Percentiles rank a stretch among this genome's conserved stretches.
Conservation (phyloP, 2,888 invertebrate genomes). For the Drosophila monieri region DNA sequence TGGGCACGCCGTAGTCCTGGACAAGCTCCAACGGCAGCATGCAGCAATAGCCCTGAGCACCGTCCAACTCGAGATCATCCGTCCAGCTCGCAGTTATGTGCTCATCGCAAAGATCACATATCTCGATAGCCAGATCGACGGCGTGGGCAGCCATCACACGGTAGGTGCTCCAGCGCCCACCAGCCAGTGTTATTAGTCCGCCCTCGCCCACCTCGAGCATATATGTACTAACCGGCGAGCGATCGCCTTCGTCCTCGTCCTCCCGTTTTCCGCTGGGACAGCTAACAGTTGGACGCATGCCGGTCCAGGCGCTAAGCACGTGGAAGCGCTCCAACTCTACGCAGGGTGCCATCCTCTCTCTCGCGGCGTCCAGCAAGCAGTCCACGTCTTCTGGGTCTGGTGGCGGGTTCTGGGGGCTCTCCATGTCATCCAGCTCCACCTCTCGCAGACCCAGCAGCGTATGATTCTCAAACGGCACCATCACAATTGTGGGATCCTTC, state of each 20-base stretch:
- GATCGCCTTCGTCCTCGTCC: constrained; percentile 76
- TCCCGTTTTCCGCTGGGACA: constrained; percentile 97
- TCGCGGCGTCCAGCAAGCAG: constrained; percentile 97
- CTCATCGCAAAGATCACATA: constrained; percentile 87
- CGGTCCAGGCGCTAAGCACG: constrained; percentile 98
- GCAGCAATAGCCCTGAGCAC: constrained; percentile 98
- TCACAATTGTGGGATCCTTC: constrained; percentile 98
- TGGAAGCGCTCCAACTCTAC: constrained; percentile 98
- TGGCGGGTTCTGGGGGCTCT: constrained; percentile 89
- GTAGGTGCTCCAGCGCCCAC: constrained; percentile 99
- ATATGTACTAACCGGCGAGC: constrained; percentile 94
- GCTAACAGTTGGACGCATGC: constrained; percentile 96
- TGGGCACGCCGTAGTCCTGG: constrained; percentile 98
- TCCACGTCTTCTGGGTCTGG: constrained; percentile 98
- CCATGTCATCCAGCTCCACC: neutral
- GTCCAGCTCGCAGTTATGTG: constrained; percentile 88
- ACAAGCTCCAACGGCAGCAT: constrained; percentile 98
- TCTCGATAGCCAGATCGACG: constrained; percentile 92
- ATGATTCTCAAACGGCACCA: constrained; percentile 98
- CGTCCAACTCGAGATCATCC: constrained; percentile 95
- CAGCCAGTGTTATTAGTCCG: constrained; percentile 97
- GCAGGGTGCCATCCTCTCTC: constrained; percentile 96
- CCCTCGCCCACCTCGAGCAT: constrained; percentile 96
- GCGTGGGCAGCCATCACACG: constrained; percentile 98
- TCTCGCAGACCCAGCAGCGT: constrained; percentile 89